Percentiles rank a stretch among this genome's conserved stretches.
These are phyloP conservation scores for Biston betularia DNA, from an alignment of 2,888 invertebrate species.

Conservation along the genomic window DNA sequence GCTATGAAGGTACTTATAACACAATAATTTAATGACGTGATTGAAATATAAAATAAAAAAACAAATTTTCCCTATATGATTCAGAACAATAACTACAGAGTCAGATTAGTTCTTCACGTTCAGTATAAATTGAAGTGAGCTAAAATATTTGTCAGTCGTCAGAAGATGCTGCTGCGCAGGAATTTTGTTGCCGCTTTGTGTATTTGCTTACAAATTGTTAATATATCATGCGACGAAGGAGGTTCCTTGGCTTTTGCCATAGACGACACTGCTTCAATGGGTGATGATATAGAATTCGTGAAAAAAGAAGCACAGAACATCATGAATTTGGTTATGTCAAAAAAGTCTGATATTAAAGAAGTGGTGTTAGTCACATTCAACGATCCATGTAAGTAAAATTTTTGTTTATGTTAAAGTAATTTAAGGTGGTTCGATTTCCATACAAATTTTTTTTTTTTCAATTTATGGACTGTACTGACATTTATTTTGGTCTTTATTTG, in stretches of 20 bases:
- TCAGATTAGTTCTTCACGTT: no score
- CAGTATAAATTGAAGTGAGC: no score
- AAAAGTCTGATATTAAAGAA: constrained; percentile 50
- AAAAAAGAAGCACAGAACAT: constrained; percentile 44
- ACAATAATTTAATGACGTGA: no score
- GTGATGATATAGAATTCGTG: constrained; percentile 47
- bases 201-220: constrained; percentile 23
- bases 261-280: constrained; percentile 55
- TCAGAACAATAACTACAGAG: no score
- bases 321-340: constrained; percentile 46
- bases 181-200: constrained; percentile 1
- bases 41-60: no score
- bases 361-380: constrained; percentile 59
- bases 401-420: not conserved
- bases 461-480: no score
- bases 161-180: constrained; percentile 19
- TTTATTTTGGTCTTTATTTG: no score
- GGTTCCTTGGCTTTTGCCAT: constrained; percentile 54
- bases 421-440: no score
- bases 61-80: no score
- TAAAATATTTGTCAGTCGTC: not conserved
- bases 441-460: no score
- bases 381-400: constrained; percentile 55
- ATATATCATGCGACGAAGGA: constrained; percentile 42
- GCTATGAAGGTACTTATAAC: no score